Percentiles rank a stretch among this genome's conserved stretches.
phyloP scores from a whole-genome alignment of 2,797 vertebrate species.

The Poeciliopsis infans region DNA sequence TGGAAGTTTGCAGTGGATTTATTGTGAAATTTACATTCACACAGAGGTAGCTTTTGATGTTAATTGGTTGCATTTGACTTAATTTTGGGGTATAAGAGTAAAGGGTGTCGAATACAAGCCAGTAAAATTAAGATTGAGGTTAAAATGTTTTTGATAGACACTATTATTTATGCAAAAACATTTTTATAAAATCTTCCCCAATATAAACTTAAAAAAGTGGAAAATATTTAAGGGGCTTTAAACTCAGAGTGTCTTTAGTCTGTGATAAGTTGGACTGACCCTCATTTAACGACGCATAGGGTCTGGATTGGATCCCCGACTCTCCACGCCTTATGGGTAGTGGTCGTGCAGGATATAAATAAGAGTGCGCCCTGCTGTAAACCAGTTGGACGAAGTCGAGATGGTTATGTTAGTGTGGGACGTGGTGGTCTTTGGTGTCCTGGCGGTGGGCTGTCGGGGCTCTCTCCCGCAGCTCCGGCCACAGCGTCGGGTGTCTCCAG shows the following conservation, averaged over 20 bases:
- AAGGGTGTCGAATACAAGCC: background rate
- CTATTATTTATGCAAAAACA: background rate
- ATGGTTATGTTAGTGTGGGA: constrained; percentile 61
- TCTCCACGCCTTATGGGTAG: constrained; percentile 47
- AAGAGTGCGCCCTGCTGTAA: background rate
- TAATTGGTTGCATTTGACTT: too few species aligned
- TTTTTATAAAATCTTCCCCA: background rate
- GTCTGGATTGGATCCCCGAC: constrained; percentile 46
- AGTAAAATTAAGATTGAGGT: background rate
- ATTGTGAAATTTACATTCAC: too few species aligned
- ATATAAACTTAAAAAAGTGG: background rate
- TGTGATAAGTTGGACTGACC: background rate
- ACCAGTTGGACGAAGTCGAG: constrained; percentile 9
- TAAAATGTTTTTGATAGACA: background rate
- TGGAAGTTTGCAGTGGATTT: too few species aligned
- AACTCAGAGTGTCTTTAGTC: background rate
- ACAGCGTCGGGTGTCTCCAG: background rate
- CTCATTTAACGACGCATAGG: background rate
- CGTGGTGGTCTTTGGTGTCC: constrained; percentile 45
- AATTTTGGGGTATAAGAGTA: background rate
- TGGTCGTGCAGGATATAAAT: constrained; percentile 50
- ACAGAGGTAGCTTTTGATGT: too few species aligned
- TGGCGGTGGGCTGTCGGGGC: constrained; percentile 59
- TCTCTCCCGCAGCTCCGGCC: constrained; percentile 51
- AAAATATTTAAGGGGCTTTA: background rate